These are phyloP conservation scores for Argynnis bischoffii DNA, from an alignment of 2,888 invertebrate genomes.

Conservation along the genomic window DNA sequence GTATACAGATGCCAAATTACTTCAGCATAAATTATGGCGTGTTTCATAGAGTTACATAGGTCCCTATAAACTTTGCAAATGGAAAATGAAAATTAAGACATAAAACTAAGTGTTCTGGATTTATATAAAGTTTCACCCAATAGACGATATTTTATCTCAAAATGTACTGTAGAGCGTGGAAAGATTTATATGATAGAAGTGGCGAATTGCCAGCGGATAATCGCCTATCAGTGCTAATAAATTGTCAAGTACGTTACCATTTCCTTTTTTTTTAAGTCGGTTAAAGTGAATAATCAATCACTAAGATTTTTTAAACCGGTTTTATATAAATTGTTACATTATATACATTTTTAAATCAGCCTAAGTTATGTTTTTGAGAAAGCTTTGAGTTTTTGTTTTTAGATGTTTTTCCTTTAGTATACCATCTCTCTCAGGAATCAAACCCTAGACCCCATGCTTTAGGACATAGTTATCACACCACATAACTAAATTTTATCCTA, in stretches of 20 bases:
- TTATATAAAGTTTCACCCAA: slow-evolving; percentile 9
- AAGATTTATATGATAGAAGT: slow-evolving; percentile 29
- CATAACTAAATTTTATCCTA: too few relatives aligned
- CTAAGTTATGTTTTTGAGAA: too few relatives aligned
- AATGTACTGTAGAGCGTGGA: slow-evolving; percentile 13
- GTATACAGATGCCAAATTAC: too few relatives aligned
- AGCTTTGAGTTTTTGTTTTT: too few relatives aligned
- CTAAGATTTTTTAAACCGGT: background rate
- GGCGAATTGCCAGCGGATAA: slow-evolving; percentile 26
- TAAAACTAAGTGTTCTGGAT: slow-evolving; percentile 5
- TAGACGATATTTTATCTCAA: slow-evolving; percentile 22
- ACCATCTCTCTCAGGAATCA: too few relatives aligned
- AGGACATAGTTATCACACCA: too few relatives aligned
- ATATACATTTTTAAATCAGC: too few relatives aligned
- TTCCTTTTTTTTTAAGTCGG: slow-evolving; percentile 13
- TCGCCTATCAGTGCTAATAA: slow-evolving; percentile 26
- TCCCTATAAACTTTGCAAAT: background rate
- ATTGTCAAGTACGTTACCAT: slow-evolving; percentile 15
- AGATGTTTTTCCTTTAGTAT: too few relatives aligned
- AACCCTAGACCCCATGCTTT: too few relatives aligned
- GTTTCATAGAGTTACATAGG: too few relatives aligned
- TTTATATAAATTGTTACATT: background rate
- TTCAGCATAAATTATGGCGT: too few relatives aligned
- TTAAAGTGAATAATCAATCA: slow-evolving; percentile 11
- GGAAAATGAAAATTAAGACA: background rate